Percentiles rank a stretch among this genome's conserved stretches.
These are phyloP conservation scores for Trichacis sp. DNA, from an alignment of 2,888 invertebrate species.

Conservation along the genomic window DNA sequence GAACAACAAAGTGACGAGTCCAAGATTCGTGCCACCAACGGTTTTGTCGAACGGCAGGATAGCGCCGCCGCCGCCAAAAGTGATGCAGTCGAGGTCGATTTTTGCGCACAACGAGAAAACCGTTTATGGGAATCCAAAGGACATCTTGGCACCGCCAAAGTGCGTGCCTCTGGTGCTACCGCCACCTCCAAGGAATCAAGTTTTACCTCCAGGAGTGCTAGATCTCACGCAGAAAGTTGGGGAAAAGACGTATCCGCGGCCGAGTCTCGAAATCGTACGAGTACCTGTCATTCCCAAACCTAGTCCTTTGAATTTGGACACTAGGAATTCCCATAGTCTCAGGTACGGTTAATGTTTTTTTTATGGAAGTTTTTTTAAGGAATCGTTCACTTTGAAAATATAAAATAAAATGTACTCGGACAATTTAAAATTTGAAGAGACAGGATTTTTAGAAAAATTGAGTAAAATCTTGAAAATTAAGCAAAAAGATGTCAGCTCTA, in stretches of 20 bases:
- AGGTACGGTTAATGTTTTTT: no score
- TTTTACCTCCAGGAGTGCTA: slow-evolving; percentile 70
- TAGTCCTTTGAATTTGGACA: slow-evolving; percentile 69
- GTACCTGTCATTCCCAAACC: slow-evolving; percentile 70
- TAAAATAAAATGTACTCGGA: no score
- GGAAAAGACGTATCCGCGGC: slow-evolving; percentile 64
- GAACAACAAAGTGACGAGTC: slow-evolving; percentile 42
- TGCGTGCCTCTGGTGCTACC: slow-evolving; percentile 47
- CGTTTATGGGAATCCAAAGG: slow-evolving; percentile 81
- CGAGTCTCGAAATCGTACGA: slow-evolving; percentile 73
- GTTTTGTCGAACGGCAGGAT: slow-evolving; percentile 54
- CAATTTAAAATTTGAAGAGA: no score
- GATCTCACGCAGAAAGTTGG: slow-evolving; percentile 75
- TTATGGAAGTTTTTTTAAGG: no score
- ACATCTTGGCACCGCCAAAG: slow-evolving; percentile 73
- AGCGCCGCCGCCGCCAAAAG: slow-evolving; percentile 68
- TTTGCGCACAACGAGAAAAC: slow-evolving; percentile 76
- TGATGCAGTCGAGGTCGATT: slow-evolving; percentile 76
- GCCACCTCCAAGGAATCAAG: slow-evolving; percentile 31
- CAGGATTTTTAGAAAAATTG: no score
- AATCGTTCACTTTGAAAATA: no score
- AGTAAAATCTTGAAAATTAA: no score
- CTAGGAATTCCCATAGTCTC: slow-evolving; percentile 65
- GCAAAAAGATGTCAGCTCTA: no score
- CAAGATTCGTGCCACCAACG: slow-evolving; percentile 56